These are phyloP conservation scores for Lasioglossum villosulum DNA, from an alignment of 2,888 invertebrate species.

Conservation along the genomic window DNA sequence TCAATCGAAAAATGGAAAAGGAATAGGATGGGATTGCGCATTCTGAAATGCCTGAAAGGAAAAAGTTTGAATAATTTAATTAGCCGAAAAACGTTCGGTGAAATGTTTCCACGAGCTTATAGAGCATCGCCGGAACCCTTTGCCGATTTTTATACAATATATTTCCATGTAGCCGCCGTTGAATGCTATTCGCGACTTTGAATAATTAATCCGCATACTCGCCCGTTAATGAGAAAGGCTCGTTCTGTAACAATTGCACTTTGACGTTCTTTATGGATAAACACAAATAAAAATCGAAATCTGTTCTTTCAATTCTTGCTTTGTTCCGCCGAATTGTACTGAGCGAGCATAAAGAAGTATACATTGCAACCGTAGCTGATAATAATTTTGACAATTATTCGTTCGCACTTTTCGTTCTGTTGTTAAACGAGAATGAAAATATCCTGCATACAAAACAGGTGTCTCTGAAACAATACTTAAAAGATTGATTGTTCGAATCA, in stretches of 20 bases:
- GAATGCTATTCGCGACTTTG: background rate
- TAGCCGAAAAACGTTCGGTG: background rate
- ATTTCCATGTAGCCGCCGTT: background rate
- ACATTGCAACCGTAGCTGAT: background rate
- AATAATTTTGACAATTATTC: background rate
- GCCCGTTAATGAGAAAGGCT: background rate
- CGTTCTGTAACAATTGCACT: background rate
- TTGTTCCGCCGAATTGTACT: background rate
- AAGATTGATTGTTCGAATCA: no score
- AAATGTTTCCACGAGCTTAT: slow-evolving; percentile 12
- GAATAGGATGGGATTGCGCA: background rate
- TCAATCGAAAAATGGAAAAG: slow-evolving; percentile 10
- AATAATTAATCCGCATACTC: background rate
- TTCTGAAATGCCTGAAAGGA: background rate
- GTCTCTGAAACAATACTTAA: background rate
- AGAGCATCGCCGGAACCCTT: background rate
- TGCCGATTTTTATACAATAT: background rate
- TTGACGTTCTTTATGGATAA: background rate
- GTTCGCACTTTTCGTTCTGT: background rate
- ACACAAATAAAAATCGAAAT: background rate
- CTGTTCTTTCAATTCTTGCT: background rate
- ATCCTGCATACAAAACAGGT: background rate
- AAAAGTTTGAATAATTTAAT: slow-evolving; percentile 15
- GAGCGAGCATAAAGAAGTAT: no score
- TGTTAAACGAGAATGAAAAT: background rate